phyloP scores from a whole-genome alignment of 1,140 invertebrate genomes.

The Drosophila kikkawai region DNA sequence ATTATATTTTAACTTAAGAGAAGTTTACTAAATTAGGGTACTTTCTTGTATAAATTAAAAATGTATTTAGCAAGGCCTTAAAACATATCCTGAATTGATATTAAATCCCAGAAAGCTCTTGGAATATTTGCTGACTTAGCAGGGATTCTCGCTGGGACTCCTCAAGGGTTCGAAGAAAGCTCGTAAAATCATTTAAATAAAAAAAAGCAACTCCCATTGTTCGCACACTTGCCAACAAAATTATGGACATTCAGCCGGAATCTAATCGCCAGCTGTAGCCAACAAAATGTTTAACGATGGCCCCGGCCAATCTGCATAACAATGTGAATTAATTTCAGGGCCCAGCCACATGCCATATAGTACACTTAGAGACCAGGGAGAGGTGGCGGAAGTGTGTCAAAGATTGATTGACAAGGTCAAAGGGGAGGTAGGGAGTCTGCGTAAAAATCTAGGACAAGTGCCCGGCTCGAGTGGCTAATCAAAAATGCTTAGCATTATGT shows the following conservation, averaged over 20 bases:
- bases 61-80: too few relatives aligned
- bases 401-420: conserved; percentile 50
- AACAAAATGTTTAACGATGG: conserved; percentile 38
- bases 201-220: conserved; percentile 10
- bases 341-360: conserved; percentile 2
- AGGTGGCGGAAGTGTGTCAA: conserved; percentile 11
- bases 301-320: conserved; percentile 41
- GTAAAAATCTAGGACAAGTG: conserved; percentile 33
- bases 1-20: not conserved
- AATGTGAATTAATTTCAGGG: conserved; percentile 48
- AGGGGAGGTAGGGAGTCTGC: conserved; percentile 4
- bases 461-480: conserved; percentile 23
- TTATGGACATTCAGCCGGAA: not conserved
- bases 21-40: too few relatives aligned
- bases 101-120: not conserved
- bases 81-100: too few relatives aligned
- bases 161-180: not conserved
- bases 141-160: not conserved
- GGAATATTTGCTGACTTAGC: conserved; percentile 6
- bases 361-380: not conserved
- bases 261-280: conserved; percentile 13
- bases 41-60: not conserved
- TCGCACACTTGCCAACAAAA: conserved; percentile 17
- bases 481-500: conserved; percentile 36
- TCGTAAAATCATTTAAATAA: conserved; percentile 10